Conservation (phyloP, 2,113 vertebrate genomes). For the Caranx melampygus region DNA sequence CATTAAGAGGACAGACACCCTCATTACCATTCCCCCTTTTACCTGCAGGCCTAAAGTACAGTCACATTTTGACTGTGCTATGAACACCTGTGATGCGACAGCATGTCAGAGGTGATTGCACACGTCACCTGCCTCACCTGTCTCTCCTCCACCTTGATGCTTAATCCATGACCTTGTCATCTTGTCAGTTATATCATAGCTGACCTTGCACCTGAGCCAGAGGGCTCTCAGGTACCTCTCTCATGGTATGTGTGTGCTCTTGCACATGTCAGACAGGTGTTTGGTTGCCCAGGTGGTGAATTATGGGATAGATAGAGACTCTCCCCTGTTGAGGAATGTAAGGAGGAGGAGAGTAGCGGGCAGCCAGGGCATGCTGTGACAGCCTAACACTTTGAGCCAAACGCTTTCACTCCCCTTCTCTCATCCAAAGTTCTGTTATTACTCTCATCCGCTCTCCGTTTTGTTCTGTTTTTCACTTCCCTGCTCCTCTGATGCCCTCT, state of each 20-base stretch:
- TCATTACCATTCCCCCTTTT: conserved; percentile 4
- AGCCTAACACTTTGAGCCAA: conserved; percentile 60
- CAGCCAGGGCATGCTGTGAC: conserved; percentile 68
- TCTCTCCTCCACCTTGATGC: not conserved
- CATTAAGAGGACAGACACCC: conserved; percentile 1
- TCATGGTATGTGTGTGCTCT: not conserved
- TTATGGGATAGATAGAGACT: conserved; percentile 56
- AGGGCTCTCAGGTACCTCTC: not conserved
- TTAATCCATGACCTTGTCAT: not conserved
- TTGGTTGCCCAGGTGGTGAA: conserved; percentile 48
- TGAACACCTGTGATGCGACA: conserved; percentile 17
- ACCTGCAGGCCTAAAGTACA: conserved; percentile 8
- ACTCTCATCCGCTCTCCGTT: conserved; percentile 3
- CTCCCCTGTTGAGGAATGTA: conserved; percentile 69
- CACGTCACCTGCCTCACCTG: conserved; percentile 8
- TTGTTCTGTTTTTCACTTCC: conserved; percentile 1
- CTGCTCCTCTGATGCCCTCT: not conserved
- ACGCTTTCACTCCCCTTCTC: conserved; percentile 43
- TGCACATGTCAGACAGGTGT: conserved; percentile 61
- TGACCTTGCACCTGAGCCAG: conserved; percentile 9
- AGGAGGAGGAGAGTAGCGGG: conserved; percentile 62
- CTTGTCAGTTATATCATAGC: not conserved
- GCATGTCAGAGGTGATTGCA: conserved; percentile 6
- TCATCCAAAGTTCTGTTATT: conserved; percentile 34
- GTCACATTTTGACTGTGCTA: not conserved